Evolutionary conservation across 1,140 invertebrate genomes (phyloP).

Genomic region (Drosophila punjabiensis): DNA sequence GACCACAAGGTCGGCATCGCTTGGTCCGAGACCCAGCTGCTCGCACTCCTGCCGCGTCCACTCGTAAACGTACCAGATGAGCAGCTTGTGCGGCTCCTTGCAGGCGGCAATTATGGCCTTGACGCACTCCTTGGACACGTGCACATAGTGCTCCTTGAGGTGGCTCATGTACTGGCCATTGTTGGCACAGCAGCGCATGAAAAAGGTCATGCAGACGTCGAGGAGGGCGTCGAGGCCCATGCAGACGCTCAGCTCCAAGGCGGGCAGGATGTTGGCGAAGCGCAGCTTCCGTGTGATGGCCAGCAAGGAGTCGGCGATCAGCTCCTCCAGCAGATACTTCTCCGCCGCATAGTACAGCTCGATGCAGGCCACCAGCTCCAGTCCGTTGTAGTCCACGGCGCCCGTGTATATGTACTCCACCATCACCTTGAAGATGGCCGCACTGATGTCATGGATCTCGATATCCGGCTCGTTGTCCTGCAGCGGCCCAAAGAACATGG

Average conservation of each 20-base stretch:
- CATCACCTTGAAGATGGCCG: conserved; percentile 70
- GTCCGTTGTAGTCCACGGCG: conserved; percentile 56
- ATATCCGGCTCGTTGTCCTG: conserved; percentile 86
- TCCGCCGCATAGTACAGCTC: conserved; percentile 83
- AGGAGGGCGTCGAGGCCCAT: conserved; percentile 77
- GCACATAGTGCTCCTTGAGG: conserved; percentile 71
- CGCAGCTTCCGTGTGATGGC: conserved; percentile 71
- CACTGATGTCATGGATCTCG: conserved; percentile 79
- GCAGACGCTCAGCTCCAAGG: conserved; percentile 75
- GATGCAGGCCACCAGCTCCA: conserved; percentile 72
- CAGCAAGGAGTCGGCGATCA: conserved; percentile 62
- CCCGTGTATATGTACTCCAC: conserved; percentile 78
- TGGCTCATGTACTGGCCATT: conserved; percentile 74
- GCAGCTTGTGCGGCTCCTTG: conserved; percentile 73
- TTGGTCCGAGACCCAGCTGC: conserved; percentile 56
- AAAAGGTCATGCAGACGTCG: conserved; percentile 78
- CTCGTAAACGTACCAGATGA: conserved; percentile 80
- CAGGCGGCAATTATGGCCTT: conserved; percentile 77
- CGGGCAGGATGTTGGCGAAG: conserved; percentile 78
- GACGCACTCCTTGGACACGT: conserved; percentile 81
- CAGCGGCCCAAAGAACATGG: conserved; percentile 90
- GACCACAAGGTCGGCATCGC: conserved; percentile 50
- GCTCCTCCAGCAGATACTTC: conserved; percentile 80
- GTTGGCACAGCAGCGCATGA: conserved; percentile 78
- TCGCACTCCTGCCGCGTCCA: conserved; percentile 83